Percentiles rank a stretch among this genome's conserved stretches.
Conservation (phyloP, 2,113 vertebrate genomes). For the Rhea americana region DNA sequence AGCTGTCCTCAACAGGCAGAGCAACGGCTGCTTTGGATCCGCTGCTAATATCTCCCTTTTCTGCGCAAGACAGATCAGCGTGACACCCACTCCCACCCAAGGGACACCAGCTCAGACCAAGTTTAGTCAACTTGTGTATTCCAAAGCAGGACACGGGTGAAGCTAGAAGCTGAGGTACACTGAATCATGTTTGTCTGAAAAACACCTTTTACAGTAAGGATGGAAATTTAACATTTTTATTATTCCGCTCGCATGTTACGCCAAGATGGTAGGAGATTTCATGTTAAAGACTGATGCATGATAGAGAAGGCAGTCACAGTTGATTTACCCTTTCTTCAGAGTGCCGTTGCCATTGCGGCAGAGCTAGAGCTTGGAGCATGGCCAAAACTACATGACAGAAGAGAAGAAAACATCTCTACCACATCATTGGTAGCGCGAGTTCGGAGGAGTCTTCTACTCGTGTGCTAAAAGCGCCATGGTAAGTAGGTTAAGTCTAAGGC, state of each 20-base stretch:
- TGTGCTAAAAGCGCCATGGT: neutral
- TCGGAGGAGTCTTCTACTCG: neutral
- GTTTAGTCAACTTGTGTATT: neutral
- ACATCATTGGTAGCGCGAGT: accelerated
- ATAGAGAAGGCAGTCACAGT: neutral
- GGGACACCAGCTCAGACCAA: neutral
- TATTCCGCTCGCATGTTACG: neutral
- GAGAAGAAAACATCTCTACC: neutral
- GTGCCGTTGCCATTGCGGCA: neutral
- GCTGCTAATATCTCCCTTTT: neutral
- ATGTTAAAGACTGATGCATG: neutral
- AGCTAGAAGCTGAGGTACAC: neutral
- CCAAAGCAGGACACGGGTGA: neutral
- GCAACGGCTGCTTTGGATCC: neutral
- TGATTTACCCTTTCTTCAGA: neutral
- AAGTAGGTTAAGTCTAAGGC: neutral
- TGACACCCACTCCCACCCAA: neutral
- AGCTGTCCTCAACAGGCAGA: neutral
- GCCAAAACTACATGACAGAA: neutral
- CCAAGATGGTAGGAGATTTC: neutral
- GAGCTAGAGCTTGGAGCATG: neutral
- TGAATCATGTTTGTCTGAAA: neutral
- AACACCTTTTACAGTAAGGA: neutral
- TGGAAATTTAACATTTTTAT: neutral
- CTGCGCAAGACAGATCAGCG: neutral